phyloP scores from a whole-genome alignment of 2,113 vertebrate genomes.

The Hemiprocne comata region DNA sequence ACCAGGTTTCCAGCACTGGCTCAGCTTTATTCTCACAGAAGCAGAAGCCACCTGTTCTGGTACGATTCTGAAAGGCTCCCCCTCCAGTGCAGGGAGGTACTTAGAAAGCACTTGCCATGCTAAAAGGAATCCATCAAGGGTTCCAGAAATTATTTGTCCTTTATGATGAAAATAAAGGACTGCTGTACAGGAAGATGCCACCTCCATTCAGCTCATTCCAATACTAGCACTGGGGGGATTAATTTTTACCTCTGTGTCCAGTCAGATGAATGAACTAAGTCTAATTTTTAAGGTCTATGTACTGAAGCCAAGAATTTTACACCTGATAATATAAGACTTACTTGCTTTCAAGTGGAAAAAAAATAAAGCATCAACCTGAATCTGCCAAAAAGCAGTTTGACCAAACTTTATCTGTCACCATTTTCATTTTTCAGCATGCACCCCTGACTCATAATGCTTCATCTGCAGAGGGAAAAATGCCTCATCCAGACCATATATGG shows the following conservation, averaged over 20 bases:
- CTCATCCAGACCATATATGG: background rate
- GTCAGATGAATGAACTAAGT: background rate
- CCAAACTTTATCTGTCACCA: background rate
- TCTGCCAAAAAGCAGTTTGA: background rate
- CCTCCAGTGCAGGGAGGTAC: background rate
- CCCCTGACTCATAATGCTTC: background rate
- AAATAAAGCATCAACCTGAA: background rate
- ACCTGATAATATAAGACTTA: background rate
- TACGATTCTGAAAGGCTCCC: background rate
- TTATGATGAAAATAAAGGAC: background rate
- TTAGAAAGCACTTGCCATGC: background rate
- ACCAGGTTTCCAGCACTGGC: accelerated
- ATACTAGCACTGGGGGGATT: background rate
- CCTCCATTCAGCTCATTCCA: background rate
- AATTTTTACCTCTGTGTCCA: background rate
- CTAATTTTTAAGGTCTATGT: background rate
- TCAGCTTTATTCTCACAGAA: background rate
- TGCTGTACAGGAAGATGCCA: background rate
- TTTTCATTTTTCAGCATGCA: background rate
- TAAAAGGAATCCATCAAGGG: accelerated
- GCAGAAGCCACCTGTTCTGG: background rate
- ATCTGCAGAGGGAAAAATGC: background rate
- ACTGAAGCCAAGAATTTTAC: background rate
- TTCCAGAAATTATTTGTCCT: background rate
- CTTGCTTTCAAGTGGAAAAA: background rate